Evolutionary conservation across 2,113 vertebrate species (phyloP).

Genomic region (Callionymus lyra): DNA sequence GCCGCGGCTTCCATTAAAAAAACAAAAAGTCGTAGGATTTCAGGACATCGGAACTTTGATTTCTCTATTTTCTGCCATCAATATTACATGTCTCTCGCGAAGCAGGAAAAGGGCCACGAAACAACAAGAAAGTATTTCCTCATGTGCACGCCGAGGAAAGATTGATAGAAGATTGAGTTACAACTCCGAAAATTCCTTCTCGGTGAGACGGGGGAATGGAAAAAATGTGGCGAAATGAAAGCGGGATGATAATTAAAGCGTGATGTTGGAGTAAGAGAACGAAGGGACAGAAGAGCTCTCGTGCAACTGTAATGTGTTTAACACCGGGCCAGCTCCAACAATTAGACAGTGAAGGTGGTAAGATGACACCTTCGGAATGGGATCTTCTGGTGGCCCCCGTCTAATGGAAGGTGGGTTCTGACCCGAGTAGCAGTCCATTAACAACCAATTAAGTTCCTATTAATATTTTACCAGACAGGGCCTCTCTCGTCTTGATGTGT

Average conservation of each 20-base stretch:
- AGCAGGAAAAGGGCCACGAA: slow-evolving; percentile 30
- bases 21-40: slow-evolving; percentile 23
- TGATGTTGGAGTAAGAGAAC: too few species aligned
- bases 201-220: slow-evolving; percentile 1
- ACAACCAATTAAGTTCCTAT: slow-evolving; percentile 73
- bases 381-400: slow-evolving; percentile 42
- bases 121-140: slow-evolving; percentile 48
- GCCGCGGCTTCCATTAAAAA: slow-evolving; percentile 40
- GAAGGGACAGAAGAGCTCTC: slow-evolving; percentile 10
- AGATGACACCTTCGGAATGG: slow-evolving; percentile 48
- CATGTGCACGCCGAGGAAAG: slow-evolving; percentile 16
- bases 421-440: slow-evolving; percentile 68
- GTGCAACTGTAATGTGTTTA: slow-evolving; percentile 24
- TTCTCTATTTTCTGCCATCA: slow-evolving; percentile 56
- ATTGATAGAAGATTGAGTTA: neutral
- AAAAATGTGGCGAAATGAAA: neutral
- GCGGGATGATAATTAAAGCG: slow-evolving; percentile 1
- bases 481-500: slow-evolving; percentile 67
- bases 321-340: slow-evolving; percentile 38
- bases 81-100: slow-evolving; percentile 58
- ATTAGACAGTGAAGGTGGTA: slow-evolving; percentile 52
- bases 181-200: neutral
- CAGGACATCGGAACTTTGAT: slow-evolving; percentile 40
- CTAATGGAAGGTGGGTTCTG: slow-evolving; percentile 57
- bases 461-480: slow-evolving; percentile 73